phyloP scores from a whole-genome alignment of 2,888 invertebrate species.

The Smittia aterrima region DNA sequence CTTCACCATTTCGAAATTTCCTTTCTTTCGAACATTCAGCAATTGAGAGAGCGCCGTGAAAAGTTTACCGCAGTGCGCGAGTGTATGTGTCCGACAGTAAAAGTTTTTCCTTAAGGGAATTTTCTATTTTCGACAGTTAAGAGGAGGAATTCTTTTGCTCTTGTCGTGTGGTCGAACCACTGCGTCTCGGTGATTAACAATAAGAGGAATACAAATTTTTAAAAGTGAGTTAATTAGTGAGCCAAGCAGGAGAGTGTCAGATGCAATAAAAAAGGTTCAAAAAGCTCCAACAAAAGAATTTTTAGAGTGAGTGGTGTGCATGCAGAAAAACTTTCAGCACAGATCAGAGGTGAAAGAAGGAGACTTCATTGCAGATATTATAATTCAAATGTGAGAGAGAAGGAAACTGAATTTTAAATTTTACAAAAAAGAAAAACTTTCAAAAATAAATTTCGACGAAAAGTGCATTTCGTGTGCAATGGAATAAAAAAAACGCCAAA shows the following conservation, averaged over 20 bases:
- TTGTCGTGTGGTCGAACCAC: conserved; percentile 6
- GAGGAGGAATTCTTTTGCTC: conserved; percentile 37
- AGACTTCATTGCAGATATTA: neutral
- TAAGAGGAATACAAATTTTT: neutral
- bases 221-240: neutral
- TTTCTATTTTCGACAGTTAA: conserved; percentile 28
- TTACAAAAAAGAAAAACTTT: neutral
- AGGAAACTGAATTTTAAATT: neutral
- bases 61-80: neutral
- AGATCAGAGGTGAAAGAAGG: neutral
- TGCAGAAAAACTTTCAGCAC: neutral
- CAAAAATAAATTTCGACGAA: neutral
- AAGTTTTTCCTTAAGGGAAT: neutral
- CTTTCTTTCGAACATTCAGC: conserved; percentile 1
- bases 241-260: neutral
- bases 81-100: conserved; percentile 5
- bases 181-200: neutral
- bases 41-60: conserved; percentile 7
- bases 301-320: neutral
- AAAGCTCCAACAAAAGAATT: neutral
- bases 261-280: neutral
- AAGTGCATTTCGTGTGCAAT: neutral
- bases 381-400: neutral
- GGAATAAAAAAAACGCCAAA: neutral
- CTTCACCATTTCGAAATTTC: conserved; percentile 31